A percentile compares a stretch with the other conserved stretches of the same genome.
phyloP scores from a whole-genome alignment of 2,797 vertebrate species.

The Microctenopoma steveboyesi region DNA sequence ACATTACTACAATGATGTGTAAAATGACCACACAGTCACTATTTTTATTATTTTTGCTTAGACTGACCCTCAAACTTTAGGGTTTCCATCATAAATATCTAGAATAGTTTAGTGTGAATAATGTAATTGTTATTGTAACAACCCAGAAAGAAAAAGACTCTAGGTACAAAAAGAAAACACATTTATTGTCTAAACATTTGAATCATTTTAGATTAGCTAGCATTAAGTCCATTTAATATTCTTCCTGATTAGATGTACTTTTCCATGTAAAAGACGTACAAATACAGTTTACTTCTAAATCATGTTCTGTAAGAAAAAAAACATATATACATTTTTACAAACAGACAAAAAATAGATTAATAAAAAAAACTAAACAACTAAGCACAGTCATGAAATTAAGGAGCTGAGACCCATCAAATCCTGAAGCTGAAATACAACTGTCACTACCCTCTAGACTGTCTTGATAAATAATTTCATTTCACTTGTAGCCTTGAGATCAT shows the following conservation, averaged over 20 bases:
- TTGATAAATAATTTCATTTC: slow-evolving; percentile 38
- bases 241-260: slow-evolving; percentile 73
- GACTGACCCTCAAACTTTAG: neutral
- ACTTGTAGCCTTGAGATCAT: slow-evolving; percentile 20
- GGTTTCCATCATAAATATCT: neutral
- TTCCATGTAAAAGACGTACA: slow-evolving; percentile 82
- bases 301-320: slow-evolving; percentile 89
- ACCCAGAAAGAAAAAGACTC: slow-evolving; percentile 35
- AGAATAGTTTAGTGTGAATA: neutral
- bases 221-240: slow-evolving; percentile 81
- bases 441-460: slow-evolving; percentile 9
- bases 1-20: no score
- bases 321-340: slow-evolving; percentile 96
- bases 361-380: slow-evolving; percentile 5
- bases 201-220: slow-evolving; percentile 79
- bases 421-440: slow-evolving; percentile 38
- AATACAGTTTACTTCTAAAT: slow-evolving; percentile 89
- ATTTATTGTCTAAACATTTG: slow-evolving; percentile 82
- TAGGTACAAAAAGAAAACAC: slow-evolving; percentile 67
- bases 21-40: no score
- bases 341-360: slow-evolving; percentile 83
- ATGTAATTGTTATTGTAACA: neutral
- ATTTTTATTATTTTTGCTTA: neutral
- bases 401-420: slow-evolving; percentile 29
- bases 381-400: slow-evolving; percentile 43